Conservation (phyloP, 2,113 vertebrate species). For the Rhinopomastus cyanomelas region DNA sequence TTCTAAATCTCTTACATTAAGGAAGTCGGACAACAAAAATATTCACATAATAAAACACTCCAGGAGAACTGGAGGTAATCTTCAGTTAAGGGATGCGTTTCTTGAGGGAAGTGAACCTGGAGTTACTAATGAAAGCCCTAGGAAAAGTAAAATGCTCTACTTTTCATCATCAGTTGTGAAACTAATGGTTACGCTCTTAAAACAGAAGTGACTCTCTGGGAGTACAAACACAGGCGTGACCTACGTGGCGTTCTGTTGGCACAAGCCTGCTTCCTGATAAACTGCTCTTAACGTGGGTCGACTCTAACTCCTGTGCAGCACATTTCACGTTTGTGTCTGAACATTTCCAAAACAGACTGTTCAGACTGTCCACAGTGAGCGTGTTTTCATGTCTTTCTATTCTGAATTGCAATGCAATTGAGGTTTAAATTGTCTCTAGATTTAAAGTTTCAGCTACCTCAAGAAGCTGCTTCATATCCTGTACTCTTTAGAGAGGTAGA, state of each 20-base stretch:
- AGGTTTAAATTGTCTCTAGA: background rate
- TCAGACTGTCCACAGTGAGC: background rate
- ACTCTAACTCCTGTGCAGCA: background rate
- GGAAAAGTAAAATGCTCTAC: background rate
- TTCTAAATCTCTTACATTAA: background rate
- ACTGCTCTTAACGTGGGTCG: background rate
- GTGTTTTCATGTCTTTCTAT: background rate
- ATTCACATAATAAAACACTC: background rate
- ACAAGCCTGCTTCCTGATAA: background rate
- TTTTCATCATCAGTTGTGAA: constrained; percentile 18
- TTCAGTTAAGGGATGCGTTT: background rate
- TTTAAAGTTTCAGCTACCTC: background rate
- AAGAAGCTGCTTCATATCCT: background rate
- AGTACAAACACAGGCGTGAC: background rate
- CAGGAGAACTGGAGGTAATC: background rate
- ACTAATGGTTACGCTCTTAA: constrained; percentile 18
- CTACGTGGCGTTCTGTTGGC: background rate
- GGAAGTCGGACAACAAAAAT: background rate
- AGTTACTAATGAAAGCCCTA: background rate
- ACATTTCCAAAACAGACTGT: background rate
- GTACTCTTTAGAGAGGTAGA: background rate
- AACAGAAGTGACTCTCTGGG: background rate
- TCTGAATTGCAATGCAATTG: background rate
- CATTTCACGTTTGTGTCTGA: background rate
- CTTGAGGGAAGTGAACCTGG: constrained; percentile 15